Evolutionary conservation across 2,888 invertebrate species (phyloP).

Genomic region (Pristionchus fissidentatus): DNA sequence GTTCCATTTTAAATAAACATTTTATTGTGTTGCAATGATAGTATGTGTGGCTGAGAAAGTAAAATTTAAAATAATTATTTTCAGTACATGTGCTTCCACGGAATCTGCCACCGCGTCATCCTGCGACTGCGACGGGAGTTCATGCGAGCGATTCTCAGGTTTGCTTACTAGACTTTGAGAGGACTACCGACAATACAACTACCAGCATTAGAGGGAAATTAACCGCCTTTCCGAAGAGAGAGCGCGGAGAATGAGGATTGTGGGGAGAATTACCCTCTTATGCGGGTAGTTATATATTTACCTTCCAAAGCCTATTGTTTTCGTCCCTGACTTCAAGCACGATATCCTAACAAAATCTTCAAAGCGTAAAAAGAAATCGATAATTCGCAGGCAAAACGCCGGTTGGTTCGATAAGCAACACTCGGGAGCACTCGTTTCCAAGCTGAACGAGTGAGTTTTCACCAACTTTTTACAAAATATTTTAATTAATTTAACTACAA

Average conservation of each 20-base stretch:
- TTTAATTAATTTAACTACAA: background rate
- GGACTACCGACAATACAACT: no score
- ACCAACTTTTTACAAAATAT: background rate
- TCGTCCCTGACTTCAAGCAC: background rate
- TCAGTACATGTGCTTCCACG: conserved; percentile 69
- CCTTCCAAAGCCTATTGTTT: background rate
- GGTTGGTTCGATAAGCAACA: conserved; percentile 70
- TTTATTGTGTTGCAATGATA: no score
- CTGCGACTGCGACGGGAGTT: conserved; percentile 60
- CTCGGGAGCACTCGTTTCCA: conserved; percentile 65
- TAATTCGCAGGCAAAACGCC: conserved; percentile 62
- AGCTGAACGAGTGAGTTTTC: conserved; percentile 63
- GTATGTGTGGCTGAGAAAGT: no score
- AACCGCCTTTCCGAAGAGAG: no score
- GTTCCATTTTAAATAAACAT: background rate
- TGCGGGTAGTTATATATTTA: no score
- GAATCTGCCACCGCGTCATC: conserved; percentile 65
- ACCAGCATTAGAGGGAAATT: no score
- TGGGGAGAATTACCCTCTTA: no score
- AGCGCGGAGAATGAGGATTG: no score
- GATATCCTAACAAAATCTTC: background rate
- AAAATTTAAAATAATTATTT: background rate
- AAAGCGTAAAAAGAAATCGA: no score
- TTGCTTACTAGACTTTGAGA: no score
- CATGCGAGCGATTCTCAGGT: conserved; percentile 59